A percentile compares a stretch with the other conserved stretches of the same genome.
phyloP scores from a whole-genome alignment of 2,888 invertebrate genomes.

The Lottia gigantea region DNA sequence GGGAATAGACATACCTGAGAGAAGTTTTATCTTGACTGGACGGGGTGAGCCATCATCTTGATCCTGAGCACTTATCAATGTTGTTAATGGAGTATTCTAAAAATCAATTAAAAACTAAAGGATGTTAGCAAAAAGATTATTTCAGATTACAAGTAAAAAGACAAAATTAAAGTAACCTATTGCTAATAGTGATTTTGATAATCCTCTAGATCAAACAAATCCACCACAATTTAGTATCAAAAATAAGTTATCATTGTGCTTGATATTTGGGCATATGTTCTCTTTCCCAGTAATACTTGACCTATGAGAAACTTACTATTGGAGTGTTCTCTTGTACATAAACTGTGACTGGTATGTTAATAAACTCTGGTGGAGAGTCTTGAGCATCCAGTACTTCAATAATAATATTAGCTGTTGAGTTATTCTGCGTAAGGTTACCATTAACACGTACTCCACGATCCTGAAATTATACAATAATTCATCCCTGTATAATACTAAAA shows the following conservation, averaged over 20 bases:
- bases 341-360: conserved; percentile 31
- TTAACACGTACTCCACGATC: conserved; percentile 21
- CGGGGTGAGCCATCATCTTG: conserved; percentile 93
- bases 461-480: conserved; percentile 13
- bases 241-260: no score
- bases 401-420: conserved; percentile 38
- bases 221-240: no score
- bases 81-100: background rate
- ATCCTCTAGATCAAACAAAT: no score
- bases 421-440: conserved; percentile 5
- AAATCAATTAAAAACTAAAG: no score
- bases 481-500: no score
- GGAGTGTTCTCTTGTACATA: conserved; percentile 37
- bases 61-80: conserved; percentile 84
- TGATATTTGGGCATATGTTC: no score
- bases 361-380: conserved; percentile 91
- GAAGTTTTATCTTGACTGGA: conserved; percentile 77
- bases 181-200: no score
- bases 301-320: conserved; percentile 34
- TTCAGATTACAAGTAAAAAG: no score
- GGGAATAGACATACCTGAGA: conserved; percentile 13
- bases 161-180: no score
- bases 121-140: no score
- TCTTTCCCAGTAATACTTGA: background rate
- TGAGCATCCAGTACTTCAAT: conserved; percentile 82